Base-by-base conservation (phyloP, 2,797 vertebrate genomes). In the Eurystomus glaucurus region DNA sequence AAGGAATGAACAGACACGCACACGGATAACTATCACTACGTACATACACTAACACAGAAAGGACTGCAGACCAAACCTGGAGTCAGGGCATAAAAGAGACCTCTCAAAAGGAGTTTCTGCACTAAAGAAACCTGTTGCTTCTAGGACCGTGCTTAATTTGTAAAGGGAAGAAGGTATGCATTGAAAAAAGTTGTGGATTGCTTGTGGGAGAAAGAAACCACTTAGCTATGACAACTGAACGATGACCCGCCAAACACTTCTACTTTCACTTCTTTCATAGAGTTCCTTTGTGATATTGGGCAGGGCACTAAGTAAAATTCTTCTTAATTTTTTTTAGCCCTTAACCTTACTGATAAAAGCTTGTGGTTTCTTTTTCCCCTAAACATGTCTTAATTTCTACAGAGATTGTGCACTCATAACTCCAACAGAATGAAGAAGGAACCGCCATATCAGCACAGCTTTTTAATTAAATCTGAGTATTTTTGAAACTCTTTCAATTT, bases 11-110 rank as follows among this genome's bases (percentile, higher is more conserved):
- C 33, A 66, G 28, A 25, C 21, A 61, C 1, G 0, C 6, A 4
- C 3, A 28, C 2, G 5, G 11, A 45, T 4, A 37, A 39, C 35
- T 29, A 0, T 35, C 55, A 33, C 41, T 45, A 50, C 1, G 1
- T 12, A 37, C 1, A 39, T 57, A 72, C 33, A 23, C 6, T 62
- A 72, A 69, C 55, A 61, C 29, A 77, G 29, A 33, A 28, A 61
- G 33, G 22, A 83, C 1, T 69, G 51, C 26, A 57, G 11, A 54
- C n/a, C 60, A 51, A 70, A 70, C 0, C 1, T 8, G 21, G 37
- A 57, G 45, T 82, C 43, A 33, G 19, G 33, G 51, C 25, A 45
- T 41, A 50, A 80, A 85, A 45, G 0, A 76, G 17, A 65, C 8
- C 3, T 39, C 31, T 68, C 35, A 29, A 70, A 48, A 81, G 61